Percentiles rank a stretch among this genome's conserved stretches.
phyloP scores from a whole-genome alignment of 92 coral and sea anemone genomes.

The Actinostola sp. region DNA sequence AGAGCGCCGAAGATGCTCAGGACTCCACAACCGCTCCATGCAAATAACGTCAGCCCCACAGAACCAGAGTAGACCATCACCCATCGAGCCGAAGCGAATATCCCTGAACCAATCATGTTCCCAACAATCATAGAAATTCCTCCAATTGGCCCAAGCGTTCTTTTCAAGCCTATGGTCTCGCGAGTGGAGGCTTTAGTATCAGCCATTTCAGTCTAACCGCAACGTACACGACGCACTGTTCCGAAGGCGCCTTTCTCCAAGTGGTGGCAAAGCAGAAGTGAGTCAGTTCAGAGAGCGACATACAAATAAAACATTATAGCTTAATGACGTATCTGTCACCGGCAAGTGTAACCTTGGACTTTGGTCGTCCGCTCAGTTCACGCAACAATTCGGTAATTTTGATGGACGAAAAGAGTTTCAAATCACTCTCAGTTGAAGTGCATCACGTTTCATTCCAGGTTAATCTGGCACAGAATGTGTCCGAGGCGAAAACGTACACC shows the following conservation, averaged over 20 bases:
- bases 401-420: too few relatives aligned
- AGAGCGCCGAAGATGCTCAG: slow-evolving; percentile 55
- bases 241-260: not conserved
- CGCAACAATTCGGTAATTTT: too few relatives aligned
- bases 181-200: not conserved
- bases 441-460: not conserved
- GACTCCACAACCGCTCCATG: slow-evolving; percentile 59
- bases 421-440: too few relatives aligned
- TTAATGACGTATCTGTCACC: not conserved
- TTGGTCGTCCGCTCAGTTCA: not conserved
- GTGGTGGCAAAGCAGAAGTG: not conserved
- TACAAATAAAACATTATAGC: too few relatives aligned
- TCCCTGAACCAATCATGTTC: slow-evolving; percentile 68
- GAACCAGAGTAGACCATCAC: slow-evolving; percentile 62
- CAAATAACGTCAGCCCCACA: slow-evolving; percentile 53
- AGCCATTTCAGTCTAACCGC: slow-evolving; percentile 4
- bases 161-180: slow-evolving; percentile 15
- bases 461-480: not conserved
- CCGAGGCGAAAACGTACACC: too few relatives aligned
- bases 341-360: not conserved
- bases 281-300: too few relatives aligned
- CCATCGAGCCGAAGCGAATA: slow-evolving; percentile 61
- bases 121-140: slow-evolving; percentile 62
- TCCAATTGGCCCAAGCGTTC: slow-evolving; percentile 53
- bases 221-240: not conserved